phyloP scores from a whole-genome alignment of 2,888 invertebrate species.

The Leptopilina myrica region DNA sequence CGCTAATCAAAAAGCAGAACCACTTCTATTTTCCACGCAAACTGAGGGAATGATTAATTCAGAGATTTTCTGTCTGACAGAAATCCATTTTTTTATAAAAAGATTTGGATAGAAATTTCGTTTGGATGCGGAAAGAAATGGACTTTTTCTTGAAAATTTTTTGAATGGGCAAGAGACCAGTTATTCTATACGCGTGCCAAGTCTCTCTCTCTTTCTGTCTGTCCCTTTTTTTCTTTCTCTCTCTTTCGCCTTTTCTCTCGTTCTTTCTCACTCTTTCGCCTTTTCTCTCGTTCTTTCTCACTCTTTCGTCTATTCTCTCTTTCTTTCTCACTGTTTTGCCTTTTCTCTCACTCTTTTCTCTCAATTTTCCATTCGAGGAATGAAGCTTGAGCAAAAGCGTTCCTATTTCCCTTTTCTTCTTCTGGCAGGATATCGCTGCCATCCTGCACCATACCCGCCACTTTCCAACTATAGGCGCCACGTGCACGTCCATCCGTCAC shows the following conservation, averaged over 20 bases:
- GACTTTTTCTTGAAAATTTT: background rate
- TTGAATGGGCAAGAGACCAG: background rate
- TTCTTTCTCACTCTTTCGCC: constrained; percentile 66
- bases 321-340: too few species aligned
- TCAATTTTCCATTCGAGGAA: constrained; percentile 19
- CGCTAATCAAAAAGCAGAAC: too few species aligned
- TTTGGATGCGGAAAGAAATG: constrained; percentile 2
- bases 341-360: constrained; percentile 60
- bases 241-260: too few species aligned
- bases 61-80: background rate
- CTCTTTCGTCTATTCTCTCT: too few species aligned
- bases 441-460: constrained; percentile 24
- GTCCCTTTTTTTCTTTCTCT: background rate
- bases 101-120: background rate
- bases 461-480: constrained; percentile 41
- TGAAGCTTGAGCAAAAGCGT: constrained; percentile 16
- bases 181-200: constrained; percentile 72
- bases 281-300: background rate
- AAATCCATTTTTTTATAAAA: background rate
- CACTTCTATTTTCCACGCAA: too few species aligned
- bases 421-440: constrained; percentile 42
- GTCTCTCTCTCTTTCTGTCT: constrained; percentile 53
- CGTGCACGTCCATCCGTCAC: constrained; percentile 39
- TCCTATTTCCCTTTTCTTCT: constrained; percentile 40
- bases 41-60: background rate